A percentile compares a stretch with the other conserved stretches of the same genome.
Evolutionary conservation across 1,140 invertebrate genomes (phyloP).

Genomic region (Zaprionus vittiger): DNA sequence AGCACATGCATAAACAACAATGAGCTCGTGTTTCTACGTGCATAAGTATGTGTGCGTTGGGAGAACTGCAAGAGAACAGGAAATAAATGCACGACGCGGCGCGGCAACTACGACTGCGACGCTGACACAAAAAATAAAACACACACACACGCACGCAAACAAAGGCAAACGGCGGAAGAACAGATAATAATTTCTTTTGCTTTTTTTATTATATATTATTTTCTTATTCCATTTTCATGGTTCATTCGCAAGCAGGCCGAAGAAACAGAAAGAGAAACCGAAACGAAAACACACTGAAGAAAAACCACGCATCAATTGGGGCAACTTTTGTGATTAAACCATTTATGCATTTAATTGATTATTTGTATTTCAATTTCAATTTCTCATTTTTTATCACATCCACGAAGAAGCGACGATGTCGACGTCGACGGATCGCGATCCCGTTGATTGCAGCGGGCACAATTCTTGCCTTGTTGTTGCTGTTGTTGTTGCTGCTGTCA

Average conservation of each 20-base stretch:
- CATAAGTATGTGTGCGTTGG: constrained; percentile 8
- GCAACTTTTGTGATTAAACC: constrained; percentile 34
- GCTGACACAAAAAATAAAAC: constrained; percentile 12
- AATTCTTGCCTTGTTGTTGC: constrained; percentile 23
- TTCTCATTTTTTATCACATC: constrained; percentile 27
- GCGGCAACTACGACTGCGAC: neutral
- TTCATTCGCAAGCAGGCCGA: constrained; percentile 31
- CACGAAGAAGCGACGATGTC: constrained; percentile 9
- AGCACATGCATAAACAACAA: constrained; percentile 26
- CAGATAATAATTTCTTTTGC: constrained; percentile 51
- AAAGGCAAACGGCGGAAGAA: constrained; percentile 27
- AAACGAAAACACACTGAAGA: constrained; percentile 18
- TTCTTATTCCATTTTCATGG: constrained; percentile 37
- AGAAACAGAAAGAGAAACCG: constrained; percentile 6
- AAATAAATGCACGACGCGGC: constrained; percentile 46
- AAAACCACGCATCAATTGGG: constrained; percentile 37
- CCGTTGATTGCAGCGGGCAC: constrained; percentile 42
- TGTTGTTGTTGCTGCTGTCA: constrained; percentile 37
- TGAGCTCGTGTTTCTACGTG: constrained; percentile 3
- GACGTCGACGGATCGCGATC: constrained; percentile 20
- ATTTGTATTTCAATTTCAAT: constrained; percentile 41
- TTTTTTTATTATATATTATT: constrained; percentile 11
- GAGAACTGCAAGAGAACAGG: constrained; percentile 30
- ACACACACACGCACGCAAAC: constrained; percentile 28
- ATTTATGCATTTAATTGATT: constrained; percentile 51